phyloP scores from a whole-genome alignment of 2,797 vertebrate genomes.

The Onychomys leucogaster region DNA sequence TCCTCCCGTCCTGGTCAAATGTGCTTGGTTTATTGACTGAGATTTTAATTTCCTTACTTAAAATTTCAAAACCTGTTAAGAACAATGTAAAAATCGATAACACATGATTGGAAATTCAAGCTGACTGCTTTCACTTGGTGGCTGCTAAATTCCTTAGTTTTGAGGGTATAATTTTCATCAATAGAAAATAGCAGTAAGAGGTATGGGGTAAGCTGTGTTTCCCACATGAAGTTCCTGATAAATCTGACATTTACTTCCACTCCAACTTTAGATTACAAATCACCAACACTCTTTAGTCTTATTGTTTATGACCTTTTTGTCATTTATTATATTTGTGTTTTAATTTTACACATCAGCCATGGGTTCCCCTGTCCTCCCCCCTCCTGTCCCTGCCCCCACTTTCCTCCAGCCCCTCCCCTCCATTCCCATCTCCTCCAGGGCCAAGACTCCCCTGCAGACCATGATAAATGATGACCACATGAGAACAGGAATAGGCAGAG shows the following conservation, averaged over 20 bases:
- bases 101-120: neutral
- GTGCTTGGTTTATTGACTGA: neutral
- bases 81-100: neutral
- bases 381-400: too few relatives aligned
- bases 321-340: too few relatives aligned
- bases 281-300: neutral
- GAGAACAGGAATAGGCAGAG: too few relatives aligned
- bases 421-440: too few relatives aligned
- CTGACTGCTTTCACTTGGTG: neutral
- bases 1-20: neutral
- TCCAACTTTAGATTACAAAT: neutral
- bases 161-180: neutral
- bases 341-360: too few relatives aligned
- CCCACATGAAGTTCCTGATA: neutral
- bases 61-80: constrained; percentile 22
- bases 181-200: neutral
- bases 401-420: too few relatives aligned
- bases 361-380: too few relatives aligned
- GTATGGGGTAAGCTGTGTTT: neutral
- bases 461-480: too few relatives aligned
- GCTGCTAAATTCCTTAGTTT: neutral
- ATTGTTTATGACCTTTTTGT: neutral
- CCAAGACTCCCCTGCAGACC: too few relatives aligned
- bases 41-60: neutral
- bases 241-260: neutral